A percentile compares a stretch with the other conserved stretches of the same genome.
phyloP scores from a whole-genome alignment of 2,113 vertebrate species.

The Zeus faber region DNA sequence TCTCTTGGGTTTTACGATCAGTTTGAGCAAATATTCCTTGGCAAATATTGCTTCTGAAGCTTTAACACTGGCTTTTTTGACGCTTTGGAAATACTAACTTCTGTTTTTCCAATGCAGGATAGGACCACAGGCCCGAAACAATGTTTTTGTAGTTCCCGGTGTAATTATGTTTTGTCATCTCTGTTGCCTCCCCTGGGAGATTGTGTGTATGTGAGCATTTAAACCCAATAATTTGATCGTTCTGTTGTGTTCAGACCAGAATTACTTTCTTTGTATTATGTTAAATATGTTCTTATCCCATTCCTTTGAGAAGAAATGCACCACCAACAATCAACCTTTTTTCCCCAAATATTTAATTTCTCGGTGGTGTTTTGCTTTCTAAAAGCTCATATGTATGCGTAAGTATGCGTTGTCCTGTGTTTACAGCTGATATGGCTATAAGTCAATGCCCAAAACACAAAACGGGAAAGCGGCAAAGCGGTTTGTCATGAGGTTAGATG shows the following conservation, averaged over 20 bases:
- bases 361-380: background rate
- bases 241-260: background rate
- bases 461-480: too few relatives aligned
- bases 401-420: conserved; percentile 15
- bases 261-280: background rate
- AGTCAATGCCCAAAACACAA: too few relatives aligned
- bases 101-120: background rate
- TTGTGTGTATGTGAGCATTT: conserved; percentile 5
- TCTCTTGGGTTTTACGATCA: too few relatives aligned
- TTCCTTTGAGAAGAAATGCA: too few relatives aligned
- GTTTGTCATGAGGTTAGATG: too few relatives aligned
- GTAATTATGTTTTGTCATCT: conserved; percentile 16
- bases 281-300: too few relatives aligned
- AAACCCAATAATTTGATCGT: conserved; percentile 8
- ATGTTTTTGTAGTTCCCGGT: background rate
- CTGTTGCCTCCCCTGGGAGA: background rate
- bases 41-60: conserved; percentile 2
- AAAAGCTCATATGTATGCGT: conserved; percentile 18
- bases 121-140: background rate
- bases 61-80: background rate
- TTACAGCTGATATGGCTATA: conserved; percentile 52
- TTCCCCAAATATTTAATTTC: too few relatives aligned
- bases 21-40: too few relatives aligned
- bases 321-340: too few relatives aligned
- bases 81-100: conserved; percentile 10